These are phyloP conservation scores for Lethrus apterus DNA, from an alignment of 1,140 invertebrate species.

Conservation along the genomic window DNA sequence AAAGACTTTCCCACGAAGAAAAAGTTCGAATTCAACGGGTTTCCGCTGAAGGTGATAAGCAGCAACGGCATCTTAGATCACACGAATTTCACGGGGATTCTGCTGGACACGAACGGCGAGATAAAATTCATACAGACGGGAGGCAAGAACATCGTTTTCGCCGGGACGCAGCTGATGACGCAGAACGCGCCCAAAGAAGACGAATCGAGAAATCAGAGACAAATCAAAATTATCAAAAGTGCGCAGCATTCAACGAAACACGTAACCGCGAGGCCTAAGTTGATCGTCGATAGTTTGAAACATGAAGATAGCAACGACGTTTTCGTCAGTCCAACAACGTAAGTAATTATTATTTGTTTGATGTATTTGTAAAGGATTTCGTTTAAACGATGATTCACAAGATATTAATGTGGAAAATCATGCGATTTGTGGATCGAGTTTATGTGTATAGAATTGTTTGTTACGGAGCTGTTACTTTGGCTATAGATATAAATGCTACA, in stretches of 20 bases:
- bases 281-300: constrained; percentile 37
- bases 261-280: constrained; percentile 37
- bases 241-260: constrained; percentile 25
- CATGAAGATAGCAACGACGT: constrained; percentile 59
- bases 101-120: constrained; percentile 57
- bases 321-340: constrained; percentile 66
- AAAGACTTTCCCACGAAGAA: constrained; percentile 64
- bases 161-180: constrained; percentile 19
- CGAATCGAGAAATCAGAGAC: constrained; percentile 16
- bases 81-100: constrained; percentile 51
- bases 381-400: too few species aligned
- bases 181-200: constrained; percentile 22
- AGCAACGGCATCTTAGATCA: constrained; percentile 56
- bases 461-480: too few species aligned
- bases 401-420: too few species aligned
- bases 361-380: too few species aligned
- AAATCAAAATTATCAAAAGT: constrained; percentile 35
- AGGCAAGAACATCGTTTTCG: constrained; percentile 45
- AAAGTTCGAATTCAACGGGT: constrained; percentile 51
- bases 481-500: too few species aligned
- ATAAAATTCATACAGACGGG: constrained; percentile 53
- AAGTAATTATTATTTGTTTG: constrained; percentile 24
- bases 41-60: constrained; percentile 53
- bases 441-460: too few species aligned
- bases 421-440: too few species aligned